phyloP scores from a whole-genome alignment of 1,140 invertebrate species.

The Thaumetopoea pityocampa region DNA sequence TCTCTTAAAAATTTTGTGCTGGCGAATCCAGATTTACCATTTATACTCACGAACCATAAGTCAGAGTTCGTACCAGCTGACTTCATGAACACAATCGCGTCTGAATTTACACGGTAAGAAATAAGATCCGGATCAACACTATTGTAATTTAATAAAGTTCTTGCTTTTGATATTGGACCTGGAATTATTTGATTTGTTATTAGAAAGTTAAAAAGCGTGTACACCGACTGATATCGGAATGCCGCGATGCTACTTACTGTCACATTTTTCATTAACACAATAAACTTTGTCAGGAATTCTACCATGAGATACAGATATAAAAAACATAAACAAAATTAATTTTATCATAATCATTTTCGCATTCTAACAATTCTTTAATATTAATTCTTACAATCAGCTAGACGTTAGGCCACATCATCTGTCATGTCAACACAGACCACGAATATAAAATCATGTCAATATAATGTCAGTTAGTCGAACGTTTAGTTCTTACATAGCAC shows the following conservation, averaged over 20 bases:
- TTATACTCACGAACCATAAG: constrained; percentile 84
- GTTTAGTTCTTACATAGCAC: constrained; percentile 34
- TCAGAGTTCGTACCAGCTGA: constrained; percentile 79
- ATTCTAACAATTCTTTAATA: constrained; percentile 52
- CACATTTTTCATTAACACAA: constrained; percentile 62
- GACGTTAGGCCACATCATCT: constrained; percentile 71
- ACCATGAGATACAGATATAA: constrained; percentile 45
- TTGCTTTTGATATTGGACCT: constrained; percentile 82
- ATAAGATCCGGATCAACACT: constrained; percentile 78
- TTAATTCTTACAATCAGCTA: constrained; percentile 52
- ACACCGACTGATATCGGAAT: constrained; percentile 28
- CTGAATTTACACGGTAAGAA: constrained; percentile 79
- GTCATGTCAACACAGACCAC: too few relatives aligned
- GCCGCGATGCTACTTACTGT: constrained; percentile 40
- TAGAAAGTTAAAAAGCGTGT: constrained; percentile 31
- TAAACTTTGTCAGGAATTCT: constrained; percentile 59
- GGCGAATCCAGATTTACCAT: constrained; percentile 83
- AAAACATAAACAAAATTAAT: constrained; percentile 54
- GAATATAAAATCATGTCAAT: too few relatives aligned
- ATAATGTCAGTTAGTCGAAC: too few relatives aligned
- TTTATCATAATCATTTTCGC: constrained; percentile 60
- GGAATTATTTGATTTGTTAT: constrained; percentile 42
- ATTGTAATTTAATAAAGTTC: constrained; percentile 77
- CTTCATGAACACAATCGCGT: constrained; percentile 83
- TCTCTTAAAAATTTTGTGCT: constrained; percentile 76